A percentile compares a stretch with the other conserved stretches of the same genome.
These are phyloP conservation scores for Pseudochromis fuscus DNA, from an alignment of 2,797 vertebrate species.

Conservation along the genomic window DNA sequence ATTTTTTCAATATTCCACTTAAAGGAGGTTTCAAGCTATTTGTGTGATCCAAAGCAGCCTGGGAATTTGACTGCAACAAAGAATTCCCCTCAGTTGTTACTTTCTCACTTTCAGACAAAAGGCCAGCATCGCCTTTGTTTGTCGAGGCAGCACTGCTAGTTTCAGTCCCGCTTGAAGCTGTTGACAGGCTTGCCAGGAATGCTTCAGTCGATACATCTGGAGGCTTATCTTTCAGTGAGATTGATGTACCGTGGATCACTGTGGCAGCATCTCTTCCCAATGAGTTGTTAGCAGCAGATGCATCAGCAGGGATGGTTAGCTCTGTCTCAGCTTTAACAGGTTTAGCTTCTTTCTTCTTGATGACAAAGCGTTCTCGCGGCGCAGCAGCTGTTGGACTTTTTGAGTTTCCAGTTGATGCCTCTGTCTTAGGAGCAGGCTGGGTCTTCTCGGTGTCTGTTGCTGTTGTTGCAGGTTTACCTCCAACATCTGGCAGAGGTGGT, in stretches of 20 bases:
- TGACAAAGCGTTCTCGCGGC: constrained; percentile 84
- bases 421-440: constrained; percentile 67
- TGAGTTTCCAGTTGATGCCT: constrained; percentile 64
- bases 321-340: constrained; percentile 74
- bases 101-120: constrained; percentile 73
- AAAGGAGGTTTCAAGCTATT: constrained; percentile 87
- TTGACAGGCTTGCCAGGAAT: constrained; percentile 90
- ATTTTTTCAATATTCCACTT: constrained; percentile 88
- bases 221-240: constrained; percentile 95
- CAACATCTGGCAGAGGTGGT: constrained; percentile 88
- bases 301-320: constrained; percentile 40
- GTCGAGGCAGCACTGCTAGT: constrained; percentile 60
- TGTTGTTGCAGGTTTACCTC: constrained; percentile 82
- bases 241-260: constrained; percentile 70
- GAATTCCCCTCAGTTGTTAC: constrained; percentile 56
- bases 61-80: constrained; percentile 74
- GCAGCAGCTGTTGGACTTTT: constrained; percentile 80
- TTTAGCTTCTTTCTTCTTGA: constrained; percentile 87
- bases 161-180: constrained; percentile 74
- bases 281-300: constrained; percentile 45
- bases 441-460: constrained; percentile 87
- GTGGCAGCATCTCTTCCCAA: constrained; percentile 71
- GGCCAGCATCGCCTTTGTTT: constrained; percentile 68
- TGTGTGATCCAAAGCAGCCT: constrained; percentile 75
- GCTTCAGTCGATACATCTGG: constrained; percentile 95